phyloP scores from a whole-genome alignment of 2,888 invertebrate species.

The Mayetiola destructor region DNA sequence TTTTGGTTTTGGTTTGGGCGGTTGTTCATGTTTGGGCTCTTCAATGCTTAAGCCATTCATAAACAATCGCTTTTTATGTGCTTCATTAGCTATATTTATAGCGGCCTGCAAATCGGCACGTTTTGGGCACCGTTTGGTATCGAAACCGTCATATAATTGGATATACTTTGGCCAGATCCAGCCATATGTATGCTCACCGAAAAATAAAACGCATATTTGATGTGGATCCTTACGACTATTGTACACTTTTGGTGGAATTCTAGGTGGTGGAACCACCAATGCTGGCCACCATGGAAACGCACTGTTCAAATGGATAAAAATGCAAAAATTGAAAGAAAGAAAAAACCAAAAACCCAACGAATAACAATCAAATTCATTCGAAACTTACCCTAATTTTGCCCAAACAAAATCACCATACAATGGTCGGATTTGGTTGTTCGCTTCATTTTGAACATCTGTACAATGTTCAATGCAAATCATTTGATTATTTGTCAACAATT shows the following conservation, averaged over 20 bases:
- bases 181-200: conserved; percentile 81
- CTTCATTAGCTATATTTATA: conserved; percentile 60
- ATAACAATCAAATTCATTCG: too few relatives aligned
- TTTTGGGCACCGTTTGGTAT: conserved; percentile 36
- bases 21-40: conserved; percentile 27
- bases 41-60: too few relatives aligned
- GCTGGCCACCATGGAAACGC: conserved; percentile 96
- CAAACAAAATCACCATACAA: conserved; percentile 89
- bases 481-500: conserved; percentile 56
- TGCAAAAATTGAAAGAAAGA: too few relatives aligned
- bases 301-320: too few relatives aligned
- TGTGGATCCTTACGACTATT: conserved; percentile 57
- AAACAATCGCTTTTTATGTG: conserved; percentile 34
- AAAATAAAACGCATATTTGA: conserved; percentile 86
- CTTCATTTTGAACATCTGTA: conserved; percentile 78
- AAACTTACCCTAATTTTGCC: conserved; percentile 86
- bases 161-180: conserved; percentile 74
- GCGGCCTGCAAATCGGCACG: conserved; percentile 47
- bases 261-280: conserved; percentile 67
- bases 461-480: conserved; percentile 90
- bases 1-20: too few relatives aligned
- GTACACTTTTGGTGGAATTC: conserved; percentile 66
- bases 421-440: conserved; percentile 65
- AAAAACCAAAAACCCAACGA: too few relatives aligned
- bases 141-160: conserved; percentile 61